Percentiles rank a stretch among this genome's conserved stretches.
These are phyloP conservation scores for Chaetops frenatus DNA, from an alignment of 2,113 vertebrate genomes.

Conservation along the genomic window DNA sequence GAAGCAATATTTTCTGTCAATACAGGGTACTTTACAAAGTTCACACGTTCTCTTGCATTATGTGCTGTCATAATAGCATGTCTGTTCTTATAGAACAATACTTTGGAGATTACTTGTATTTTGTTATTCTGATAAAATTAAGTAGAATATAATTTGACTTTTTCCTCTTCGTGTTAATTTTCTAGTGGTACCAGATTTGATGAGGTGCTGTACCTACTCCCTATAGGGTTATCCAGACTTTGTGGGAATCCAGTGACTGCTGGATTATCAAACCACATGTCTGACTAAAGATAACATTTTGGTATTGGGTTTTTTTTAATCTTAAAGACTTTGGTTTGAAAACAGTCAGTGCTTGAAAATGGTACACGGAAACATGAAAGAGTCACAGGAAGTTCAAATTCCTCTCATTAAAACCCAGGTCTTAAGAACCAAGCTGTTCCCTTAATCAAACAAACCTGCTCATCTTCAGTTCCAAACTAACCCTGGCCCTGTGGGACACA, in stretches of 20 bases:
- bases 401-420: not conserved
- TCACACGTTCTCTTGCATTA: fast-evolving
- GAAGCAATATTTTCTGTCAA: not conserved
- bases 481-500: fast-evolving
- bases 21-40: not conserved
- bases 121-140: not conserved
- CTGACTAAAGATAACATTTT: not conserved
- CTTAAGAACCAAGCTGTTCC: not conserved
- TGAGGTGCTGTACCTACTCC: not conserved
- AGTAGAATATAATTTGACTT: not conserved
- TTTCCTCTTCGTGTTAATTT: not conserved
- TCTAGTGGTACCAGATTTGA: not conserved
- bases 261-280: not conserved
- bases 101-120: not conserved
- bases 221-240: not conserved
- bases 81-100: not conserved
- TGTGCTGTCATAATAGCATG: not conserved
- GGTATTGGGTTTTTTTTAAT: not conserved
- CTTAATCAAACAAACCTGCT: not conserved
- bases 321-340: not conserved
- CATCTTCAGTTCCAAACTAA: not conserved
- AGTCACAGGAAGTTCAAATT: not conserved
- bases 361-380: not conserved
- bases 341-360: not conserved
- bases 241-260: not conserved